Percentiles rank a stretch among this genome's conserved stretches.
Conservation (phyloP, 2,888 invertebrate species). For the Pheosia gnoma region DNA sequence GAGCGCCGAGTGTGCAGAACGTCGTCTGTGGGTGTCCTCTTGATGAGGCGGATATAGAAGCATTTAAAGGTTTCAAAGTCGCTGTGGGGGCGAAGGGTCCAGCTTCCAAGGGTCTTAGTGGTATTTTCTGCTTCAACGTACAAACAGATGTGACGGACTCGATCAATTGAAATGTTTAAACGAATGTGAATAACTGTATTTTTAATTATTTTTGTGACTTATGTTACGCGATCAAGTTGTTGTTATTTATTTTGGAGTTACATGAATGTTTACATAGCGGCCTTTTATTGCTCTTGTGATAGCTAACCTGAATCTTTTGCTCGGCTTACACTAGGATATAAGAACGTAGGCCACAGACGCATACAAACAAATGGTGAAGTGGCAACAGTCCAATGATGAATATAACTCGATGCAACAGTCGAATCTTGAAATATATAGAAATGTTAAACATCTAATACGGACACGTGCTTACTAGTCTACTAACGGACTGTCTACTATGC, state of each 20-base stretch:
- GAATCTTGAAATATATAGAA: too few relatives aligned
- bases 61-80: slow-evolving; percentile 45
- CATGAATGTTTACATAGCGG: neutral
- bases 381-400: too few relatives aligned
- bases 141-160: neutral
- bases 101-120: slow-evolving; percentile 45
- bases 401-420: too few relatives aligned
- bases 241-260: neutral
- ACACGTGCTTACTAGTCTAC: too few relatives aligned
- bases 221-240: neutral
- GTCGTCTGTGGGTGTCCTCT: slow-evolving; percentile 45
- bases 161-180: neutral
- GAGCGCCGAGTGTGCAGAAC: neutral
- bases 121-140: slow-evolving; percentile 50
- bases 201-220: neutral
- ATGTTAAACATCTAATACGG: too few relatives aligned
- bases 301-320: too few relatives aligned
- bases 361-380: too few relatives aligned
- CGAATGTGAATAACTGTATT: neutral
- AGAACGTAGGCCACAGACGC: too few relatives aligned
- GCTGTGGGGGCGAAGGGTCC: slow-evolving; percentile 54
- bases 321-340: too few relatives aligned
- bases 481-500: too few relatives aligned
- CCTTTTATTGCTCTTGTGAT: too few relatives aligned
- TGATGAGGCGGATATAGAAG: slow-evolving; percentile 11